These are phyloP conservation scores for Lottia gigantea DNA, from an alignment of 2,888 invertebrate species.

Conservation along the genomic window DNA sequence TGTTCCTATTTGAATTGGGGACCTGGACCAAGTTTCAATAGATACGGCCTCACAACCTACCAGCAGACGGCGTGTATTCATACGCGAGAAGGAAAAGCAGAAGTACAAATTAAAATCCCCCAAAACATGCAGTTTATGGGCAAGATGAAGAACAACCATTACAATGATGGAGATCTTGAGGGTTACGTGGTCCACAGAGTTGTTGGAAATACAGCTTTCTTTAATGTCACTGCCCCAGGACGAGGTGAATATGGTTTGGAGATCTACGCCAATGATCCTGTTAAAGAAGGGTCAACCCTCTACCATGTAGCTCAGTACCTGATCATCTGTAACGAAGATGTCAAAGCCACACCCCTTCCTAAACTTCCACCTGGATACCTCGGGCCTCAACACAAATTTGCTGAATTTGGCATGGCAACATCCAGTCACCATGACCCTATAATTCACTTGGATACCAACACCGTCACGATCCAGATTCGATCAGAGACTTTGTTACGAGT, in stretches of 20 bases:
- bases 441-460: slow-evolving; percentile 61
- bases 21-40: slow-evolving; percentile 61
- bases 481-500: slow-evolving; percentile 59
- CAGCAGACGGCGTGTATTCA: slow-evolving; percentile 64
- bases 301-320: slow-evolving; percentile 67
- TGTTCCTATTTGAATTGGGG: slow-evolving; percentile 68
- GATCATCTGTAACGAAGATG: slow-evolving; percentile 63
- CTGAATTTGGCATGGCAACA: slow-evolving; percentile 60
- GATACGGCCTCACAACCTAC: slow-evolving; percentile 62
- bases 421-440: slow-evolving; percentile 64
- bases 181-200: slow-evolving; percentile 65
- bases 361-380: slow-evolving; percentile 66
- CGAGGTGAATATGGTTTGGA: slow-evolving; percentile 67
- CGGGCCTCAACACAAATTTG: slow-evolving; percentile 66
- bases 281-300: slow-evolving; percentile 64
- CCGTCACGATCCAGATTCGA: slow-evolving; percentile 54
- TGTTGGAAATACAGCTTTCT: slow-evolving; percentile 65
- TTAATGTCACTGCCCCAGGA: slow-evolving; percentile 64
- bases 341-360: slow-evolving; percentile 61
- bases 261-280: slow-evolving; percentile 67
- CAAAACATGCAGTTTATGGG: slow-evolving; percentile 66
- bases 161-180: slow-evolving; percentile 61
- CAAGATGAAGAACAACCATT: slow-evolving; percentile 63
- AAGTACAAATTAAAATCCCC: slow-evolving; percentile 62
- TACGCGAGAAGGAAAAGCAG: slow-evolving; percentile 64